Evolutionary conservation across 2,888 invertebrate genomes (phyloP), one percentile per base, ranked within the genome.

Genomic region (Asteroscopus sphinx): DNA sequence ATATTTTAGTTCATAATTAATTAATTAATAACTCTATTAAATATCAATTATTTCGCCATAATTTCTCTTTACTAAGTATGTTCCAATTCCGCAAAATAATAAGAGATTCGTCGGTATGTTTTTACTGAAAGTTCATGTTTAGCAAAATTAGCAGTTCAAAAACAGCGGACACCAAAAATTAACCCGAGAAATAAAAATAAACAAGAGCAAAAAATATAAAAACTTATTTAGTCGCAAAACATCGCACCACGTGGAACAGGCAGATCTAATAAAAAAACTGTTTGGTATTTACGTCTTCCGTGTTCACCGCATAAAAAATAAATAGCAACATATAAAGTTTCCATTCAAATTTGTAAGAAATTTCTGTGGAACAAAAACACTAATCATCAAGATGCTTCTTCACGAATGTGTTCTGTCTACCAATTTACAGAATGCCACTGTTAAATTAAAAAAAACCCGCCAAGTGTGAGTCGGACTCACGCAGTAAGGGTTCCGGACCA

Each of bases 371-470:
- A 41, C 8, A 63, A 28, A 61, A 45, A 59, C 15, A 15, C 3
- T 28, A 13, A 16, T 25, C 25, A 68, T 48, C 11, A 9, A 16
- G 25, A 26, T 16, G 25, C 21, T 15, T 36, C 3, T 36, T n/a
- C 17, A 52, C 30, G 9, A 51, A 32, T 41, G 9, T 39, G 6
- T 35, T 37, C 15, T n/a, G 65, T 44, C 35, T 47, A 28, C 8
- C 35, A 47, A 16, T 30, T 33, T 42, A 46, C 42, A 55, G 32
- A 15, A 35, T 44, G 33, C 41, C 33, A 2, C 33, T 11, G 4
- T 32, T 30, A 17, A 30, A 39, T 45, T 39, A 35, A 54, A 64
- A 48, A 35, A n/a, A n/a, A n/a, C n/a, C n/a, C n/a, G n/a, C n/a
- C n/a, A n/a, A n/a, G n/a, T n/a, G n/a, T n/a, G n/a, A n/a, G n/a